A percentile compares a stretch with the other conserved stretches of the same genome.
Conservation (phyloP, 2,888 invertebrate species). For the Hedychridium roseum region DNA sequence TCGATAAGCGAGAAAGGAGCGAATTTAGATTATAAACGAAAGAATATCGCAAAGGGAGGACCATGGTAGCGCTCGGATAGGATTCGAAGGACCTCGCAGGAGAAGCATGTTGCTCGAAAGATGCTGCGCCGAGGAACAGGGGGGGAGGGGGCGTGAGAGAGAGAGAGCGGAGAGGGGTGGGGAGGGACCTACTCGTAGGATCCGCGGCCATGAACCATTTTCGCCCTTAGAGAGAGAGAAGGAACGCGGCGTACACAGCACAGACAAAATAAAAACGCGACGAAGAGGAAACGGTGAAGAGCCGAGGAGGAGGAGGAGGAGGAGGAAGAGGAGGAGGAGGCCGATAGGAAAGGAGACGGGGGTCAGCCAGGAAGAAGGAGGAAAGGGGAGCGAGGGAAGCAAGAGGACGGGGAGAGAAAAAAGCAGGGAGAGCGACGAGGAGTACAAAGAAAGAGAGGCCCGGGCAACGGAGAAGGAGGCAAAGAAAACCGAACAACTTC, state of each 20-base stretch:
- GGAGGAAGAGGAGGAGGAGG: slow-evolving; percentile 10
- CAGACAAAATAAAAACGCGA: slow-evolving; percentile 59
- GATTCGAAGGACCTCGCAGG: too few relatives aligned
- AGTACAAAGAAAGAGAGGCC: slow-evolving; percentile 15
- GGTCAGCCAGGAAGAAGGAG: slow-evolving; percentile 19
- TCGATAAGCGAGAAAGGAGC: too few relatives aligned
- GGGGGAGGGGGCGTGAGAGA: slow-evolving; percentile 5
- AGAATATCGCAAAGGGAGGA: too few relatives aligned
- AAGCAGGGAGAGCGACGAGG: slow-evolving; percentile 9
- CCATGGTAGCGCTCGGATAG: too few relatives aligned
- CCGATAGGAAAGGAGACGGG: slow-evolving; percentile 17
- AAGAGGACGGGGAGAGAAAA: slow-evolving; percentile 27
- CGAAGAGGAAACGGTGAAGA: slow-evolving; percentile 23
- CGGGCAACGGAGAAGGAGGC: slow-evolving; percentile 15
- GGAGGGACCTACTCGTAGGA: slow-evolving; percentile 36
- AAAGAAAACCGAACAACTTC: slow-evolving; percentile 43
- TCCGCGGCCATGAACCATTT: slow-evolving; percentile 57
- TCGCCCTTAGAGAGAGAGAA: slow-evolving; percentile 46
- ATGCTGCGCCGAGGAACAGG: not conserved
- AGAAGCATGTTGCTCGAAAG: too few relatives aligned
- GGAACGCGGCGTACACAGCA: slow-evolving; percentile 42
- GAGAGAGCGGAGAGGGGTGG: slow-evolving; percentile 10
- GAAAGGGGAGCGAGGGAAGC: slow-evolving; percentile 14
- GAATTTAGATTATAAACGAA: too few relatives aligned
- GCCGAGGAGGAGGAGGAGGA: slow-evolving; percentile 16